A percentile compares a stretch with the other conserved stretches of the same genome.
Evolutionary conservation across 2,888 invertebrate species (phyloP).

Genomic region (Agrypnus murinus): DNA sequence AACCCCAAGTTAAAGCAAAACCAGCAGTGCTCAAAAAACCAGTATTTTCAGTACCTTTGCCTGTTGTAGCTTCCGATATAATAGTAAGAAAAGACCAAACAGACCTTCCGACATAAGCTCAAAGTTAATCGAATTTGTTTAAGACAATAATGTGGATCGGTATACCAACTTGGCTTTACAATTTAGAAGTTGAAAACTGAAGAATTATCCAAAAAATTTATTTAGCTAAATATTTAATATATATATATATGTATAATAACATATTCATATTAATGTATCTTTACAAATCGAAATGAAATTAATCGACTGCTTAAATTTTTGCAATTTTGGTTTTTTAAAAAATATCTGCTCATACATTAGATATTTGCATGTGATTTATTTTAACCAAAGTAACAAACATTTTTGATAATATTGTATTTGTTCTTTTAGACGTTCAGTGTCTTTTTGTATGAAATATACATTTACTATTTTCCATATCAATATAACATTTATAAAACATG

Average conservation of each 20-base stretch:
- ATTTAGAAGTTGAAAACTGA: conserved; percentile 6
- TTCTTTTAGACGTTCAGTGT: conserved; percentile 38
- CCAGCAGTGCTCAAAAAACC: conserved; percentile 86
- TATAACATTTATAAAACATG: conserved; percentile 23
- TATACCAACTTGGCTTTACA: conserved; percentile 44
- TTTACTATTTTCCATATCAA: conserved; percentile 28
- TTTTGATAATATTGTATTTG: conserved; percentile 41
- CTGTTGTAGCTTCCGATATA: conserved; percentile 62
- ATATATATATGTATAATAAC: not conserved
- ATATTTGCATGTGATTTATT: conserved; percentile 56
- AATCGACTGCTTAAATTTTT: conserved; percentile 19
- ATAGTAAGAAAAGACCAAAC: conserved; percentile 50
- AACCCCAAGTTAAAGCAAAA: conserved; percentile 86
- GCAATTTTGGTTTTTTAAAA: conserved; percentile 39
- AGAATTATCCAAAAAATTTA: not conserved
- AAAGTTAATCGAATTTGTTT: conserved; percentile 43
- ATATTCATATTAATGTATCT: conserved; percentile 26
- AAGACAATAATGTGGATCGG: conserved; percentile 55
- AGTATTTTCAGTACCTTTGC: conserved; percentile 72
- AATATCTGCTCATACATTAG: conserved; percentile 35
- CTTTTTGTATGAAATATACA: conserved; percentile 36
- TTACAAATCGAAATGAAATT: conserved; percentile 11
- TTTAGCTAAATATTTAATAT: too few species aligned
- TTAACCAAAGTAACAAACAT: conserved; percentile 55
- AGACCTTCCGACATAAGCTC: conserved; percentile 50